These are phyloP conservation scores for Phasia obesa DNA, from an alignment of 2,888 invertebrate genomes.

Conservation along the genomic window DNA sequence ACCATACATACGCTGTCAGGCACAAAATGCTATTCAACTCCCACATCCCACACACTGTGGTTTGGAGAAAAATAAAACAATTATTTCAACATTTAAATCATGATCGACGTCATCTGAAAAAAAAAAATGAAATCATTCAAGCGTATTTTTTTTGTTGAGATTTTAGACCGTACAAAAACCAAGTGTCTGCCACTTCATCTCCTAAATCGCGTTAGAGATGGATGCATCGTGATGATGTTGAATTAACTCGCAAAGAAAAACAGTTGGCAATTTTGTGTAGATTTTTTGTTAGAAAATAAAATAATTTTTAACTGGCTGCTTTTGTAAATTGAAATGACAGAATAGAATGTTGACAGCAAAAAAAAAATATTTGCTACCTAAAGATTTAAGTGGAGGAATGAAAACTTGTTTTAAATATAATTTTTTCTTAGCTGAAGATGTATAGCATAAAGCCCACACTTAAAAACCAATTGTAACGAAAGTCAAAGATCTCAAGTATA, in stretches of 20 bases:
- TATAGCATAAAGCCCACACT: not conserved
- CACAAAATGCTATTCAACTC: not conserved
- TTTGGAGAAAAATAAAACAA: not conserved
- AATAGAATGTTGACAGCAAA: constrained; percentile 1
- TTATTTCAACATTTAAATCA: not conserved
- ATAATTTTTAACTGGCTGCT: constrained; percentile 4
- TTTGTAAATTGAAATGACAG: constrained; percentile 6
- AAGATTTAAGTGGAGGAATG: not conserved
- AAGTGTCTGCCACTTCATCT: constrained; percentile 1
- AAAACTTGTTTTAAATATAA: too few species aligned
- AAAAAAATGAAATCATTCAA: not conserved
- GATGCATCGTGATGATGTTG: not conserved
- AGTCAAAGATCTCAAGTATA: not conserved
- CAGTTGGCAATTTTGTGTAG: not conserved
- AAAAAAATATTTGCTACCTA: not conserved
- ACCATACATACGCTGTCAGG: not conserved
- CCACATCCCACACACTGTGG: not conserved
- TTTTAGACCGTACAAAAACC: not conserved
- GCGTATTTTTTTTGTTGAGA: not conserved
- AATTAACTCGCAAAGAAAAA: constrained; percentile 4
- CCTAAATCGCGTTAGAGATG: too few species aligned
- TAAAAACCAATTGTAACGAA: too few species aligned
- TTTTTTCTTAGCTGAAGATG: not conserved
- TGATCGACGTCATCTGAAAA: constrained; percentile 8
- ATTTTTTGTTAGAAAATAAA: constrained; percentile 5